Conservation (phyloP, 1,140 invertebrate genomes). For the Spodoptera litura region DNA sequence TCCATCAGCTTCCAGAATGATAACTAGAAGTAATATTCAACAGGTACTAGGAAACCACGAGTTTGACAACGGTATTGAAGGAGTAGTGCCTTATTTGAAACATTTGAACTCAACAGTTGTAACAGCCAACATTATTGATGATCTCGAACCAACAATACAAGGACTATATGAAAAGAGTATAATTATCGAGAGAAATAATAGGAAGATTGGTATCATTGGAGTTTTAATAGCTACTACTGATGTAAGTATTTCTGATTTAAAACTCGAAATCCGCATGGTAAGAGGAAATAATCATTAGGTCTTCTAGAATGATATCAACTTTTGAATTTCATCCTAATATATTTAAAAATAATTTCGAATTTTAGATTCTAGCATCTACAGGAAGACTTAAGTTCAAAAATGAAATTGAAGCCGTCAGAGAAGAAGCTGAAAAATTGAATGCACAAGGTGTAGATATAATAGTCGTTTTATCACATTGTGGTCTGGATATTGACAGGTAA, state of each 20-base stretch:
- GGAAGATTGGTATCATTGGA: conserved; percentile 93
- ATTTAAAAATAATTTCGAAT: neutral
- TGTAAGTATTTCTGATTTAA: conserved; percentile 82
- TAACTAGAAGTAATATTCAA: conserved; percentile 51
- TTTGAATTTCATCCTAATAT: too few relatives aligned
- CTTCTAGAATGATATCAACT: too few relatives aligned
- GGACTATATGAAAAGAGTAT: conserved; percentile 88
- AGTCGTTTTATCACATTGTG: conserved; percentile 93
- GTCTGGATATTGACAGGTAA: conserved; percentile 89
- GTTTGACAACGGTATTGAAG: conserved; percentile 93
- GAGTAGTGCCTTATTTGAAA: conserved; percentile 91
- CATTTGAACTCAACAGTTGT: conserved; percentile 89
- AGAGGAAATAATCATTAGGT: too few relatives aligned
- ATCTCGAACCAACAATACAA: conserved; percentile 89
- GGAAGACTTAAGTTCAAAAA: conserved; percentile 89
- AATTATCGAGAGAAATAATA: conserved; percentile 87
- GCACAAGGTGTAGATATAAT: conserved; percentile 90
- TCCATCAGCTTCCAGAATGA: neutral
- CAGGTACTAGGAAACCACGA: conserved; percentile 96
- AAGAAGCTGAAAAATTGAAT: conserved; percentile 88
- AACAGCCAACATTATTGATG: conserved; percentile 91
- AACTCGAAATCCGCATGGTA: too few relatives aligned
- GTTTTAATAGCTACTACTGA: conserved; percentile 91
- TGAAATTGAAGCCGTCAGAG: conserved; percentile 88
- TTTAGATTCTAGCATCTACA: conserved; percentile 87